Percentiles rank a stretch among this genome's conserved stretches.
These are phyloP conservation scores for Penelope pileata DNA, from an alignment of 2,113 vertebrate species.

Conservation along the genomic window DNA sequence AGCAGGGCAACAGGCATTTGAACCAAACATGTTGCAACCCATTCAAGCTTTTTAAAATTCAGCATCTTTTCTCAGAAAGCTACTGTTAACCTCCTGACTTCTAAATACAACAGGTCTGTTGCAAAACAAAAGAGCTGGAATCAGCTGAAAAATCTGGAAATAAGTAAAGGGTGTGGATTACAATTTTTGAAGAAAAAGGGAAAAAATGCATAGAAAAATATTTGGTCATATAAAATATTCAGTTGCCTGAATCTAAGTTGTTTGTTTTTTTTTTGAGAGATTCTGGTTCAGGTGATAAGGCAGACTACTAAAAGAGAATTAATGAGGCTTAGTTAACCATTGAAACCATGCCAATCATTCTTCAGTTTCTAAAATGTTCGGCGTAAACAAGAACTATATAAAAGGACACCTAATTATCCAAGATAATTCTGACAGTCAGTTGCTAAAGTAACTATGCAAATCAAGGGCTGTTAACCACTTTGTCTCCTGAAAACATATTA, in stretches of 20 bases:
- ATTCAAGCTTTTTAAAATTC: neutral
- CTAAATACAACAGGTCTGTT: neutral
- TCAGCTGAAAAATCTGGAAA: neutral
- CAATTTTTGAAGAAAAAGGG: neutral
- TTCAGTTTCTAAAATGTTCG: neutral
- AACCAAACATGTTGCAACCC: neutral
- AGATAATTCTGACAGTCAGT: neutral
- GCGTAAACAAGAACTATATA: neutral
- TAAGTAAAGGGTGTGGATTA: neutral
- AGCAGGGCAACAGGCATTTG: neutral
- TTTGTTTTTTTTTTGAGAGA: neutral
- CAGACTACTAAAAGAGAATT: neutral
- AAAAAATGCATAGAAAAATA: neutral
- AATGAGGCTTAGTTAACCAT: neutral
- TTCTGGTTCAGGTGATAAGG: neutral
- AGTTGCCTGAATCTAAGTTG: neutral
- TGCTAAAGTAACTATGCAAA: neutral
- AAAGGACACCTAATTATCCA: neutral
- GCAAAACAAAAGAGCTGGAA: neutral
- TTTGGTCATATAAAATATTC: neutral
- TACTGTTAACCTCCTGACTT: neutral
- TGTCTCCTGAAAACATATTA: neutral
- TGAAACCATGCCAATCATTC: neutral
- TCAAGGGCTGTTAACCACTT: neutral
- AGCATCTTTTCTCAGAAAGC: neutral